Conservation (phyloP, 2,888 invertebrate species). For the Thera britannica region DNA sequence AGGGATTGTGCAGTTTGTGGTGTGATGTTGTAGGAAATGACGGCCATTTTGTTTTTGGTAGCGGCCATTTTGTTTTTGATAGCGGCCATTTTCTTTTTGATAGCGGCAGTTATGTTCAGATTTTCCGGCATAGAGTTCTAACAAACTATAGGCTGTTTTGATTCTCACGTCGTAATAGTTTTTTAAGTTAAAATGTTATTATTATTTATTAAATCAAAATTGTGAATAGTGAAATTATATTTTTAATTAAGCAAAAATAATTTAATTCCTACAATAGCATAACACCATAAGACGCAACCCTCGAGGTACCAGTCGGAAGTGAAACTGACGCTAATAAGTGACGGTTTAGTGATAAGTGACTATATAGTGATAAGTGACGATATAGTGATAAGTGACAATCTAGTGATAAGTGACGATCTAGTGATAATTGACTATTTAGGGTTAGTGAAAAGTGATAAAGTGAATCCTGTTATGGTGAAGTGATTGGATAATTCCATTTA, state of each 20-base stretch:
- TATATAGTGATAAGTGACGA: conserved; percentile 18
- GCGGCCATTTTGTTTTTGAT: neutral
- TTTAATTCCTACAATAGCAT: conserved; percentile 29
- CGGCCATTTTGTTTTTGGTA: neutral
- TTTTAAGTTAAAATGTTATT: neutral
- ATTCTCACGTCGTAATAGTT: neutral
- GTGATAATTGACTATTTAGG: neutral
- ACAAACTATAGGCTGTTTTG: neutral
- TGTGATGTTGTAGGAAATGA: conserved; percentile 32
- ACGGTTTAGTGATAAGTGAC: conserved; percentile 33
- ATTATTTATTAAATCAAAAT: conserved; percentile 1
- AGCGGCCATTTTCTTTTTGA: neutral
- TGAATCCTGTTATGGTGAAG: no score
- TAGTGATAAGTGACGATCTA: neutral
- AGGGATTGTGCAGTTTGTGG: conserved; percentile 43
- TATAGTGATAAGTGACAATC: conserved; percentile 20
- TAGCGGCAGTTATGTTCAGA: neutral
- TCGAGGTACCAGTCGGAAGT: conserved; percentile 44
- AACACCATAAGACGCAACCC: conserved; percentile 28
- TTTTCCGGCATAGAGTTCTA: no score
- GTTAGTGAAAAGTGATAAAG: neutral
- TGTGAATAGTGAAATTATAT: no score
- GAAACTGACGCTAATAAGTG: conserved; percentile 37
- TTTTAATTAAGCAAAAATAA: neutral
- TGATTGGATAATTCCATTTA: neutral